Conservation (phyloP, 2,797 vertebrate genomes). For the Trematomus bernacchii region DNA sequence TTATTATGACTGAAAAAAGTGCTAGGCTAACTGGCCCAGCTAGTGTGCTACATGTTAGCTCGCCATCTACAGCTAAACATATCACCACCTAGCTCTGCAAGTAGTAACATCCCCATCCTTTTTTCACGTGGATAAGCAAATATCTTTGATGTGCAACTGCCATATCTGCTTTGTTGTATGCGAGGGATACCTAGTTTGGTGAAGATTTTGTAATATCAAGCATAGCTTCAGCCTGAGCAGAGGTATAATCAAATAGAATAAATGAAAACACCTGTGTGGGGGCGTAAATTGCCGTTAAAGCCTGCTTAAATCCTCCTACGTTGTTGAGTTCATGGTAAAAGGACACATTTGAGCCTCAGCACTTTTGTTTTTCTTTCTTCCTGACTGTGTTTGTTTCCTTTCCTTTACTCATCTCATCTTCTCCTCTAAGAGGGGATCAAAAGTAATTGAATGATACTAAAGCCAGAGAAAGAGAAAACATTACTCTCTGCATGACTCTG, state of each 20-base stretch:
- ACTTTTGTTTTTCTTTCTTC: conserved; percentile 17
- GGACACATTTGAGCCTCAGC: not conserved
- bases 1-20: not conserved
- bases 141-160: not conserved
- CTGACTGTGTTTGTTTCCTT: conserved; percentile 30
- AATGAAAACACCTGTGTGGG: not conserved
- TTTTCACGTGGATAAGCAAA: not conserved
- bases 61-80: not conserved
- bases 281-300: not conserved
- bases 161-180: not conserved
- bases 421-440: conserved; percentile 32
- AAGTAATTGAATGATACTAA: conserved; percentile 54
- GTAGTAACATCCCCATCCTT: not conserved
- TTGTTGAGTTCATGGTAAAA: conserved; percentile 6
- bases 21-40: not conserved
- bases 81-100: not conserved
- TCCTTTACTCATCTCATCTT: conserved; percentile 43
- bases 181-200: not conserved
- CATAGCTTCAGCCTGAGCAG: not conserved
- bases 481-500: conserved; percentile 48
- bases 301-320: conserved; percentile 2
- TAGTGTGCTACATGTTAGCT: not conserved
- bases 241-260: not conserved
- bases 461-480: conserved; percentile 55
- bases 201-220: not conserved